Percentiles rank a stretch among this genome's conserved stretches.
Conservation (phyloP, 2,888 invertebrate species). For the Phrixothrix hirtus region DNA sequence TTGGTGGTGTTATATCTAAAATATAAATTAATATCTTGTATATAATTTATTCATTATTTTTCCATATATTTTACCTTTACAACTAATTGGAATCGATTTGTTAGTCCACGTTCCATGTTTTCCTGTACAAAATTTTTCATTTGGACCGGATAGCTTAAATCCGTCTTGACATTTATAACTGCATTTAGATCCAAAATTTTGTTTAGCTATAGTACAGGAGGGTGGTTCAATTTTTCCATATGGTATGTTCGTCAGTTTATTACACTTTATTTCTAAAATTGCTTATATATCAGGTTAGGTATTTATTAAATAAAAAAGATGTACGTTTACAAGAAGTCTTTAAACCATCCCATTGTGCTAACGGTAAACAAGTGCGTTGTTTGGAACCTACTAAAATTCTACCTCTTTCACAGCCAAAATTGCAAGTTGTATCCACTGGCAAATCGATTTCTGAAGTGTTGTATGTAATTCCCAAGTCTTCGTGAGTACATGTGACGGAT, state of each 20-base stretch:
- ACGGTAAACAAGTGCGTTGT: slow-evolving; percentile 66
- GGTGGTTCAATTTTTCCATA: slow-evolving; percentile 61
- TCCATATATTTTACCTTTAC: no score
- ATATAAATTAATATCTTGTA: no score
- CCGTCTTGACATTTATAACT: slow-evolving; percentile 63
- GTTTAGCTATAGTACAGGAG: slow-evolving; percentile 61
- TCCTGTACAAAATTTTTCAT: slow-evolving; percentile 60
- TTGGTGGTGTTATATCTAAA: slow-evolving; percentile 63
- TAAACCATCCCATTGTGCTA: slow-evolving; percentile 71
- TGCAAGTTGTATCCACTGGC: slow-evolving; percentile 68
- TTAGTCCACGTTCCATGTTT: slow-evolving; percentile 62
- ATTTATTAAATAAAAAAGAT: slow-evolving; percentile 19
- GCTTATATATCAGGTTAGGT: neutral
- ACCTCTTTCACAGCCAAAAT: slow-evolving; percentile 66
- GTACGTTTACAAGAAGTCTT: slow-evolving; percentile 68
- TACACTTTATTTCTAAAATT: slow-evolving; percentile 51
- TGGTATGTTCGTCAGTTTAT: slow-evolving; percentile 54
- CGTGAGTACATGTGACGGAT: slow-evolving; percentile 59
- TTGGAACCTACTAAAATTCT: slow-evolving; percentile 66
- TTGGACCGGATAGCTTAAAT: slow-evolving; percentile 62
- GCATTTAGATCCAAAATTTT: slow-evolving; percentile 64
- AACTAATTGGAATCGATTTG: slow-evolving; percentile 45
- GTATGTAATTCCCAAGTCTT: slow-evolving; percentile 50
- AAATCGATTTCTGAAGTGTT: slow-evolving; percentile 47
- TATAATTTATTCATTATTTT: no score